phyloP scores from a whole-genome alignment of 2,113 vertebrate species.

The Trematocara nigrifrons region DNA sequence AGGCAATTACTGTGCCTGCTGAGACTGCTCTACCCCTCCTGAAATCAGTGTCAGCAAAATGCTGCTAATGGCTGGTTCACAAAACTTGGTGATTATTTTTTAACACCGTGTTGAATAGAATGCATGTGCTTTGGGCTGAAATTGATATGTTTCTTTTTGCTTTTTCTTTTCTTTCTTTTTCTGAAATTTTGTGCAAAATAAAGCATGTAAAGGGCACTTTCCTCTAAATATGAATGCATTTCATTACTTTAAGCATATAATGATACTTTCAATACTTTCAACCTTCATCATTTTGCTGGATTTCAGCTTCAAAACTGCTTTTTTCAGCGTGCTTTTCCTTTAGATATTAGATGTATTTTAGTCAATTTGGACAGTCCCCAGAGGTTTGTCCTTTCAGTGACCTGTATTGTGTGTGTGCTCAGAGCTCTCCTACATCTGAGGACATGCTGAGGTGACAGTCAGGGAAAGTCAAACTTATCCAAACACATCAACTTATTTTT shows the following conservation, averaged over 20 bases:
- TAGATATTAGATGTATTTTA: neutral
- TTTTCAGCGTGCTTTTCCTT: neutral
- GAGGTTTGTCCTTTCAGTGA: conserved; percentile 7
- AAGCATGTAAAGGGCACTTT: neutral
- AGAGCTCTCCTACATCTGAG: neutral
- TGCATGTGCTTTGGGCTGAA: neutral
- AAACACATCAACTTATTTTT: neutral
- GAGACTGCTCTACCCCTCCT: neutral
- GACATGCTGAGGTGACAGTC: conserved; percentile 11
- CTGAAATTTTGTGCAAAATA: neutral
- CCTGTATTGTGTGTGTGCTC: neutral
- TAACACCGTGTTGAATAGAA: neutral
- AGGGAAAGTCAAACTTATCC: conserved; percentile 13
- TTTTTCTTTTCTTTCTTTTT: neutral
- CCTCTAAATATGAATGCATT: neutral
- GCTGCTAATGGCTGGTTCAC: neutral
- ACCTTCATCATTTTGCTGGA: neutral
- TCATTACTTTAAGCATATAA: accelerated
- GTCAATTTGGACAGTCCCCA: neutral
- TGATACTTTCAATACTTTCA: neutral
- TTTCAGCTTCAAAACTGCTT: neutral
- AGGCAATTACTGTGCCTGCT: neutral
- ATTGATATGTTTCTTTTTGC: neutral
- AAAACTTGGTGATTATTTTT: neutral
- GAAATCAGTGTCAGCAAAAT: conserved; percentile 36